Conservation (phyloP, 2,113 vertebrate genomes). For the Percina caprodes region DNA sequence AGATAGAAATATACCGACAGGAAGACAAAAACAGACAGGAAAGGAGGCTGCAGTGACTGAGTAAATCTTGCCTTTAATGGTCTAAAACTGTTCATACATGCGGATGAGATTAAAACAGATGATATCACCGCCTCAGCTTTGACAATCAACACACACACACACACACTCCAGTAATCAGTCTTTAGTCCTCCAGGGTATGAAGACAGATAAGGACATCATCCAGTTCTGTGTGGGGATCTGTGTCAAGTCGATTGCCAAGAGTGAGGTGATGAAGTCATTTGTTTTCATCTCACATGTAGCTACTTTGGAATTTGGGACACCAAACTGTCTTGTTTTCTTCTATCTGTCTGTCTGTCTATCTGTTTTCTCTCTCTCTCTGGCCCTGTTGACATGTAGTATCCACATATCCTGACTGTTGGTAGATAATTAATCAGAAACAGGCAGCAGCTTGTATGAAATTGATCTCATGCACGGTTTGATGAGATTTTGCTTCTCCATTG, state of each 20-base stretch:
- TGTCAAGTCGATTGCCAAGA: conserved; percentile 17
- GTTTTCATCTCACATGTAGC: conserved; percentile 25
- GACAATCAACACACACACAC: conserved; percentile 30
- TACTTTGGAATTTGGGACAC: conserved; percentile 9
- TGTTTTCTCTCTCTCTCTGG: background rate
- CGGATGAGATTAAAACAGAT: conserved; percentile 65
- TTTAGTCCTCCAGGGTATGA: background rate
- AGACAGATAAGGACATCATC: conserved; percentile 52
- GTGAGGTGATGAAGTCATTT: conserved; percentile 49
- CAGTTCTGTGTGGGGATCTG: conserved; percentile 22
- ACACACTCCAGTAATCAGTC: conserved; percentile 17
- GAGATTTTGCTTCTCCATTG: conserved; percentile 8
- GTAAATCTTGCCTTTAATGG: conserved; percentile 48
- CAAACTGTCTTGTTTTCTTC: background rate
- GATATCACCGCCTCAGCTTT: conserved; percentile 49
- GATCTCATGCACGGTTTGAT: conserved; percentile 1
- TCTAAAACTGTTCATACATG: conserved; percentile 32
- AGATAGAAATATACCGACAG: conserved; percentile 22
- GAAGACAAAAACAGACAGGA: conserved; percentile 38
- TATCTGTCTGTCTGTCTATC: background rate
- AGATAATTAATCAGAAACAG: conserved; percentile 22
- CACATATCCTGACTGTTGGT: background rate
- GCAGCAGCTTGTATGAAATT: conserved; percentile 7
- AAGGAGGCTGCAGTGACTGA: conserved; percentile 17
- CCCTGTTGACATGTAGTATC: background rate